Conservation (phyloP, 2,113 vertebrate species). For the Cochlearius cochlearius region DNA sequence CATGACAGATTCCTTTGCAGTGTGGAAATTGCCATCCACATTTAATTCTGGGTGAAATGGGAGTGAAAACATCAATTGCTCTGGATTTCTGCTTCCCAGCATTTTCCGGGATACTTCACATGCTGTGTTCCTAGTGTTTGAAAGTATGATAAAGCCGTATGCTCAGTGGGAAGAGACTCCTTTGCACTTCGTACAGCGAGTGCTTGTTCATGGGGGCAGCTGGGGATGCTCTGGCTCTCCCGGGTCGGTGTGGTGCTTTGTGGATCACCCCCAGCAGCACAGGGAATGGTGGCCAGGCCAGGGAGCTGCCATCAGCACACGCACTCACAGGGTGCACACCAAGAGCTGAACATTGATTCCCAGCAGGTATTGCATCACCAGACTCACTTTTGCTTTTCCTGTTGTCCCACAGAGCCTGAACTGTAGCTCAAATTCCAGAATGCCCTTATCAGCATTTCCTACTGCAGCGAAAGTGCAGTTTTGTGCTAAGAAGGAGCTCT, state of each 20-base stretch:
- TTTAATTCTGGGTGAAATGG: neutral
- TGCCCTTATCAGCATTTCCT: neutral
- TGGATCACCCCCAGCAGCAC: accelerated
- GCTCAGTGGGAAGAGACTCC: neutral
- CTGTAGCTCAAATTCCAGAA: neutral
- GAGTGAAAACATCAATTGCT: neutral
- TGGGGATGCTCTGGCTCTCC: neutral
- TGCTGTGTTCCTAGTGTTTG: neutral
- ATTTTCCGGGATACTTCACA: neutral
- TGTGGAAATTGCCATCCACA: neutral
- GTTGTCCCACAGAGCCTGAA: neutral
- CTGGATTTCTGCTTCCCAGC: neutral
- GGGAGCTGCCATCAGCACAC: neutral
- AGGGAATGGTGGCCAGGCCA: neutral
- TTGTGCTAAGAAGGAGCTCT: neutral
- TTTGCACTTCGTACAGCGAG: accelerated
- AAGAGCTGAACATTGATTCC: neutral
- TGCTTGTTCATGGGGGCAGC: neutral
- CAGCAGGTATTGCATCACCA: neutral
- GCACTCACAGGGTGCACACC: neutral
- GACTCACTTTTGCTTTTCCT: neutral
- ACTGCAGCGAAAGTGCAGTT: neutral
- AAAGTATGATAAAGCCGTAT: neutral
- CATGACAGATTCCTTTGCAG: neutral
- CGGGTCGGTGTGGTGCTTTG: neutral